phyloP scores from a whole-genome alignment of 2,797 vertebrate genomes.

The Sparus aurata region DNA sequence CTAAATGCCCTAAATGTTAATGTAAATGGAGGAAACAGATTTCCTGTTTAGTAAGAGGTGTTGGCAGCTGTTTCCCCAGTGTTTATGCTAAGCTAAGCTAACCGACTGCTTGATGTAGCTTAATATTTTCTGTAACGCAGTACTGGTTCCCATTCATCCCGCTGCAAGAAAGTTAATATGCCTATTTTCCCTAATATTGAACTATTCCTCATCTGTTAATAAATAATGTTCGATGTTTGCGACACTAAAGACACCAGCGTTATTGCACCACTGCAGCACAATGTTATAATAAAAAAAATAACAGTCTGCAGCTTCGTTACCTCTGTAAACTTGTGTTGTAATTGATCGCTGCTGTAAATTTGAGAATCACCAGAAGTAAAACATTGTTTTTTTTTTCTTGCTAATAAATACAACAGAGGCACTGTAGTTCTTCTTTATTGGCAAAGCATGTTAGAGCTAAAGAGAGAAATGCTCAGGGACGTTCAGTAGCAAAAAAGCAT shows the following conservation, averaged over 20 bases:
- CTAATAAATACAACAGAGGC: constrained; percentile 62
- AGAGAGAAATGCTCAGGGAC: constrained; percentile 66
- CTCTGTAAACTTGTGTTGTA: constrained; percentile 33
- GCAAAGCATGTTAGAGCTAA: constrained; percentile 48
- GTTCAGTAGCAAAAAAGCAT: constrained; percentile 77
- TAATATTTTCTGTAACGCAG: not conserved
- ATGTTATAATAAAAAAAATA: constrained; percentile 19
- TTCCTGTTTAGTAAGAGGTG: too few species aligned
- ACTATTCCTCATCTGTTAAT: constrained; percentile 5
- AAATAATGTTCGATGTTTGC: not conserved
- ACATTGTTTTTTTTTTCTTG: constrained; percentile 59
- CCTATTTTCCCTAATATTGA: not conserved
- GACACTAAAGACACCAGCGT: not conserved
- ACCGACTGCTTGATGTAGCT: not conserved
- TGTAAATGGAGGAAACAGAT: too few species aligned
- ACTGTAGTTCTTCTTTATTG: constrained; percentile 60
- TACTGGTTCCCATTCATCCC: not conserved
- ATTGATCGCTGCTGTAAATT: constrained; percentile 52
- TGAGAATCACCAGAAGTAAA: constrained; percentile 64
- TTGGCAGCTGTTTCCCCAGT: too few species aligned
- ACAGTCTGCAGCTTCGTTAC: constrained; percentile 44
- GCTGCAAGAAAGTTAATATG: not conserved
- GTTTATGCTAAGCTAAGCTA: not conserved
- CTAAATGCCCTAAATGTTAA: too few species aligned
- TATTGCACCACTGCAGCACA: not conserved